Percentiles rank a stretch among this genome's conserved stretches.
Evolutionary conservation across 2,888 invertebrate genomes (phyloP).

Genomic region (Drosophila demipolita): DNA sequence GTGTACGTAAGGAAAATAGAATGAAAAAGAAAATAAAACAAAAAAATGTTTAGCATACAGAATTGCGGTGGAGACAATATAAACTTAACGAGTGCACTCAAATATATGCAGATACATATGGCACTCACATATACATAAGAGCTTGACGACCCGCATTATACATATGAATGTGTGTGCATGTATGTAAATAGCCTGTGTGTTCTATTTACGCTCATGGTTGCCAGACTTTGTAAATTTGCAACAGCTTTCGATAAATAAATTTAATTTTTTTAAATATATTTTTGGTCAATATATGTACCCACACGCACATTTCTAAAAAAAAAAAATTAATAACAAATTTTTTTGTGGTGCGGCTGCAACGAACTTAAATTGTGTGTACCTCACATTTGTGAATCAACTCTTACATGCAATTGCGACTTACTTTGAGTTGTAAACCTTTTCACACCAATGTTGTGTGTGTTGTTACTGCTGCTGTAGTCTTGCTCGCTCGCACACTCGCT

Average conservation of each 20-base stretch:
- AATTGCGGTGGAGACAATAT: slow-evolving; percentile 5
- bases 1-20: slow-evolving; percentile 26
- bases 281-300: background rate
- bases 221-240: slow-evolving; percentile 3
- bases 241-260: background rate
- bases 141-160: slow-evolving; percentile 12
- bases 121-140: slow-evolving; percentile 13
- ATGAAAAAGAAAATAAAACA: slow-evolving; percentile 40
- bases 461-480: slow-evolving; percentile 49
- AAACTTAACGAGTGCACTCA: slow-evolving; percentile 22
- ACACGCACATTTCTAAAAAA: background rate
- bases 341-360: slow-evolving; percentile 20
- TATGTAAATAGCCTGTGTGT: slow-evolving; percentile 8
- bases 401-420: slow-evolving; percentile 70
- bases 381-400: slow-evolving; percentile 64
- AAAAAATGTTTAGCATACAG: slow-evolving; percentile 37
- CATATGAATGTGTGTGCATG: slow-evolving; percentile 1
- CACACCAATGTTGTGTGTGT: slow-evolving; percentile 54
- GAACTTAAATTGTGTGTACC: slow-evolving; percentile 51
- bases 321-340: background rate
- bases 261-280: background rate
- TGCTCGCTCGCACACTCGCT: slow-evolving; percentile 49
- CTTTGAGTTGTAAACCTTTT: slow-evolving; percentile 82
- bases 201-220: slow-evolving; percentile 58
- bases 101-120: background rate